Percentiles rank a stretch among this genome's conserved stretches.
Conservation (phyloP, 1,140 invertebrate species). For the Daktulosphaira vitifoliae region DNA sequence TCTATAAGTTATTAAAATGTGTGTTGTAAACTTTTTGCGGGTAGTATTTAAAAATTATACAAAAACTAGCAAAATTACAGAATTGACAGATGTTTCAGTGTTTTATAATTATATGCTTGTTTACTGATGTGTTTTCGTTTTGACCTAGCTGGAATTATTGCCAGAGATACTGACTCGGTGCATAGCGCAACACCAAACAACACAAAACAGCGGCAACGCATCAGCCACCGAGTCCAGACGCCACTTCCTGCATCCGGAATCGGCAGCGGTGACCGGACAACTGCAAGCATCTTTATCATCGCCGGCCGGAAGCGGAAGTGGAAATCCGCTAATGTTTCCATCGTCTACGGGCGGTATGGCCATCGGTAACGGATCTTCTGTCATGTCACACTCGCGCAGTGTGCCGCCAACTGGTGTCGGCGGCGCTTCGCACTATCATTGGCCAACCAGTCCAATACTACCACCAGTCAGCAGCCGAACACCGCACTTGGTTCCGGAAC, state of each 20-base stretch:
- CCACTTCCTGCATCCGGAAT: conserved; percentile 76
- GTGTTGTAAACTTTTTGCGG: no score
- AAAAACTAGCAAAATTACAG: no score
- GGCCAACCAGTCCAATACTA: conserved; percentile 62
- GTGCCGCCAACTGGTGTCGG: conserved; percentile 47
- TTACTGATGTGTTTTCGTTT: conserved; percentile 3
- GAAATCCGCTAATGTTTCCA: conserved; percentile 44
- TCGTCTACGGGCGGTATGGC: conserved; percentile 29
- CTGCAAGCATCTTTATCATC: conserved; percentile 24
- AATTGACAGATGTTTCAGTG: no score
- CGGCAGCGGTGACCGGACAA: conserved; percentile 14
- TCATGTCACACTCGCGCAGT: conserved; percentile 51
- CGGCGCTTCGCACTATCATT: conserved; percentile 49
- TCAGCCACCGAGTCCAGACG: conserved; percentile 59
- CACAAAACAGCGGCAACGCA: conserved; percentile 44
- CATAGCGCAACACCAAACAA: conserved; percentile 52
- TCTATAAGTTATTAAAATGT: no score
- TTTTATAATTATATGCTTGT: no score
- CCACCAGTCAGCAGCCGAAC: conserved; percentile 60
- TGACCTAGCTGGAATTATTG: conserved; percentile 65
- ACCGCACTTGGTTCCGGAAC: conserved; percentile 62
- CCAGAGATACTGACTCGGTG: conserved; percentile 71
- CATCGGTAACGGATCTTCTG: conserved; percentile 42
- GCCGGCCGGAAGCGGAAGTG: conserved; percentile 44
- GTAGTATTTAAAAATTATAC: no score